These are phyloP conservation scores for Tenthredo mesomela DNA, from an alignment of 2,888 invertebrate species.

Conservation along the genomic window DNA sequence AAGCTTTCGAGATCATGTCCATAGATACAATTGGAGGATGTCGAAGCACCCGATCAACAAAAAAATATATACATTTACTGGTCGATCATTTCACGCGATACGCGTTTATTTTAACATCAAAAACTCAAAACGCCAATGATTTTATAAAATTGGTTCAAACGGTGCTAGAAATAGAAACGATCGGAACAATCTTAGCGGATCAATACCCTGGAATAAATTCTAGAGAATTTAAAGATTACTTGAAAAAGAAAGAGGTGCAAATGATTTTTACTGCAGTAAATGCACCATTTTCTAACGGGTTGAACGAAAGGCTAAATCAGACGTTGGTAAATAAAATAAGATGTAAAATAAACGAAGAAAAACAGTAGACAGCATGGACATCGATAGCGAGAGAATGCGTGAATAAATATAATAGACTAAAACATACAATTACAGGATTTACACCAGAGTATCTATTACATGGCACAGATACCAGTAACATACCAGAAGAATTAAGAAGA, in stretches of 20 bases:
- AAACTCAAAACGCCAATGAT: slow-evolving; percentile 59
- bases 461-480: slow-evolving; percentile 54
- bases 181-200: slow-evolving; percentile 58
- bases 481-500: slow-evolving; percentile 55
- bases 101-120: slow-evolving; percentile 57
- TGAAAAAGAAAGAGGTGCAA: slow-evolving; percentile 57
- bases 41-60: slow-evolving; percentile 59
- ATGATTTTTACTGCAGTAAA: slow-evolving; percentile 60
- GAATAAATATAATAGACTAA: slow-evolving; percentile 59
- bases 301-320: too few relatives aligned
- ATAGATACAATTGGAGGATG: slow-evolving; percentile 64
- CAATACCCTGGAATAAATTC: slow-evolving; percentile 61
- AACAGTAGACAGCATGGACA: slow-evolving; percentile 58
- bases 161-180: slow-evolving; percentile 52
- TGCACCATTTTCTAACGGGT: too few relatives aligned
- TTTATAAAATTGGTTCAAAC: slow-evolving; percentile 59
- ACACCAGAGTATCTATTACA: slow-evolving; percentile 59
- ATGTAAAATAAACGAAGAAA: slow-evolving; percentile 59
- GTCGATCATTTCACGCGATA: slow-evolving; percentile 49
- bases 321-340: slow-evolving; percentile 60
- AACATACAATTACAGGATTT: slow-evolving; percentile 59
- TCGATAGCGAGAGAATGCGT: slow-evolving; percentile 59
- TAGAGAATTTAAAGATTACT: slow-evolving; percentile 60
- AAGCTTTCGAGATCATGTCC: slow-evolving; percentile 63
- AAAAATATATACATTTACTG: slow-evolving; percentile 58